Percentiles rank a stretch among this genome's conserved stretches.
Conservation (phyloP, 2,113 vertebrate species). For the Ophiodon elongatus region DNA sequence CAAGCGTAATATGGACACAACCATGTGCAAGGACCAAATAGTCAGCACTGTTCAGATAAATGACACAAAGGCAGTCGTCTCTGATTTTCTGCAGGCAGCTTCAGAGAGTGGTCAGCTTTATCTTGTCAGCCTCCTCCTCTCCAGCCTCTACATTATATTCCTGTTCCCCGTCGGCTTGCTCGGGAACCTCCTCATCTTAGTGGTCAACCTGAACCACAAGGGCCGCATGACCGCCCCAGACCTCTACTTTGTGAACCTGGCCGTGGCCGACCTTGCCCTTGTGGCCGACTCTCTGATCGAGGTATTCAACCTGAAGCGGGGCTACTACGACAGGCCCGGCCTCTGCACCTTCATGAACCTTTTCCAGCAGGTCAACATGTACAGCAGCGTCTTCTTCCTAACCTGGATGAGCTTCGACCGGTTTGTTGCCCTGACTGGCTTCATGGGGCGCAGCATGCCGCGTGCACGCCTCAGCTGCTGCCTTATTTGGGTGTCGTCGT, state of each 20-base stretch:
- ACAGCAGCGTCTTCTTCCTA: slow-evolving; percentile 95
- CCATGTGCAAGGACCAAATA: slow-evolving; percentile 22
- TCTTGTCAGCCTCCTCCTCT: slow-evolving; percentile 87
- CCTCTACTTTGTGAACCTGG: slow-evolving; percentile 93
- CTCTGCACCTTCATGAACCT: slow-evolving; percentile 95
- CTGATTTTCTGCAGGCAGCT: slow-evolving; percentile 51
- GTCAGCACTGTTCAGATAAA: slow-evolving; percentile 69
- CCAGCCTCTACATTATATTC: slow-evolving; percentile 88
- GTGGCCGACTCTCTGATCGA: slow-evolving; percentile 94
- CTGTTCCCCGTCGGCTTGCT: slow-evolving; percentile 92
- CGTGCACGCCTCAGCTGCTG: slow-evolving; percentile 87
- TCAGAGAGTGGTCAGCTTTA: slow-evolving; percentile 82
- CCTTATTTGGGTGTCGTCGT: slow-evolving; percentile 90
- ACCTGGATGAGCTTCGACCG: slow-evolving; percentile 97
- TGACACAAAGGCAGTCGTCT: slow-evolving; percentile 65
- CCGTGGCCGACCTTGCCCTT: slow-evolving; percentile 89
- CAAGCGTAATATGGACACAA: slow-evolving; percentile 74
- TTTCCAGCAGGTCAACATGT: slow-evolving; percentile 96
- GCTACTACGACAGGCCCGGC: slow-evolving; percentile 89
- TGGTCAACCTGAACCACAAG: slow-evolving; percentile 89
- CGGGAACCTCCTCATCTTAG: slow-evolving; percentile 92
- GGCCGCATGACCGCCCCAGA: slow-evolving; percentile 90
- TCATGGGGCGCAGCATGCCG: slow-evolving; percentile 83
- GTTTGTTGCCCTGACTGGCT: slow-evolving; percentile 87
- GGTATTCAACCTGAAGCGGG: slow-evolving; percentile 92